Conservation (phyloP, 2,888 invertebrate species). For the Agrotis puta region DNA sequence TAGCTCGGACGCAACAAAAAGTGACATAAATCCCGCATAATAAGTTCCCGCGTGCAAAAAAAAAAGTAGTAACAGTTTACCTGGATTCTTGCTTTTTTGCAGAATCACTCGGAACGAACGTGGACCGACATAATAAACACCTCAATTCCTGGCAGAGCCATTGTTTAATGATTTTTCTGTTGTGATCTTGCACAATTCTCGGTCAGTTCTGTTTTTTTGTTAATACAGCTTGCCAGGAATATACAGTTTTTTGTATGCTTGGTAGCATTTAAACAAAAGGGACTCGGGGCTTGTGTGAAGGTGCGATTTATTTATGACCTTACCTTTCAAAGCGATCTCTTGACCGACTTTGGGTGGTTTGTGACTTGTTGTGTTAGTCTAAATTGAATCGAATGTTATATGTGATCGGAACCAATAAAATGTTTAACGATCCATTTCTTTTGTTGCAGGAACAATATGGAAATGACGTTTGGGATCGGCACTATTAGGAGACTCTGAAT, state of each 20-base stretch:
- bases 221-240: slow-evolving; percentile 82
- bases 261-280: slow-evolving; percentile 91
- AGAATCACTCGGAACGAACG: slow-evolving; percentile 82
- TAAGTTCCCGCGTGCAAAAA: slow-evolving; percentile 85
- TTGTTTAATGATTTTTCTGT: slow-evolving; percentile 90
- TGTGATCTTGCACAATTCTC: slow-evolving; percentile 90
- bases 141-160: slow-evolving; percentile 89
- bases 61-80: slow-evolving; percentile 85
- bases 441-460: slow-evolving; percentile 90
- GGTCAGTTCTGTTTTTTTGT: slow-evolving; percentile 80
- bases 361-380: slow-evolving; percentile 73
- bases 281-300: slow-evolving; percentile 84
- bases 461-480: slow-evolving; percentile 73
- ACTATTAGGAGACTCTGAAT: slow-evolving; percentile 74
- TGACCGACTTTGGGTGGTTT: slow-evolving; percentile 86
- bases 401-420: slow-evolving; percentile 74
- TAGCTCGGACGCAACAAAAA: slow-evolving; percentile 89
- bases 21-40: slow-evolving; percentile 91
- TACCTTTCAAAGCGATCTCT: slow-evolving; percentile 83
- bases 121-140: slow-evolving; percentile 89
- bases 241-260: slow-evolving; percentile 87
- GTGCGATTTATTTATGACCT: slow-evolving; percentile 91
- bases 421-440: slow-evolving; percentile 77
- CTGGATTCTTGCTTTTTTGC: slow-evolving; percentile 86
- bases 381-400: slow-evolving; percentile 72